Percentiles rank a stretch among this genome's conserved stretches.
phyloP scores from a whole-genome alignment of 2,888 invertebrate species.

The Metellina segmentata region DNA sequence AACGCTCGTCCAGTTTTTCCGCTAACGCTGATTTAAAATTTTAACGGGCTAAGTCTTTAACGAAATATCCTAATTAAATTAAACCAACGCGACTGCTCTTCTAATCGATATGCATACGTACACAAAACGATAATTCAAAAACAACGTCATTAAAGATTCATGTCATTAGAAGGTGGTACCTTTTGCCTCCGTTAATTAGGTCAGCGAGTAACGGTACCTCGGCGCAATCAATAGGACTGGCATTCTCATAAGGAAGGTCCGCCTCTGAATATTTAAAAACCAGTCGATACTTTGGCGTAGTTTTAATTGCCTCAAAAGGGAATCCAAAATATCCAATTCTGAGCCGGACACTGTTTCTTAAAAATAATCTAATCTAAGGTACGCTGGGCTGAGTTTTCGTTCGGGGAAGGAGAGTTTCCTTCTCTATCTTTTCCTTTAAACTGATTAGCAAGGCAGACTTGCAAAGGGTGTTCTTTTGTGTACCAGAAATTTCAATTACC shows the following conservation, averaged over 20 bases:
- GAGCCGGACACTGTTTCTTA: conserved; percentile 13
- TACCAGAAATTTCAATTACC: conserved; percentile 68
- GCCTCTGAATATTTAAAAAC: conserved; percentile 64
- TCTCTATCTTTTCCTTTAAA: conserved; percentile 34
- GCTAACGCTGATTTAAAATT: conserved; percentile 4
- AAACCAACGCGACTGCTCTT: background rate
- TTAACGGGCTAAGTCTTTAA: conserved; percentile 2
- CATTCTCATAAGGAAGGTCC: background rate
- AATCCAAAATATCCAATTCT: conserved; percentile 41
- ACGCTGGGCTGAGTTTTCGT: conserved; percentile 22
- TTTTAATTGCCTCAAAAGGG: conserved; percentile 58
- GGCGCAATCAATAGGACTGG: background rate
- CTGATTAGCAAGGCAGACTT: conserved; percentile 46
- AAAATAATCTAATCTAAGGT: conserved; percentile 62
- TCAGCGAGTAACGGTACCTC: background rate
- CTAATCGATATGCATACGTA: conserved; percentile 1
- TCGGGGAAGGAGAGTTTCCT: conserved; percentile 4
- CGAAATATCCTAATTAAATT: conserved; percentile 20
- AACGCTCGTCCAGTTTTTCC: background rate
- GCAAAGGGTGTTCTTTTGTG: conserved; percentile 49
- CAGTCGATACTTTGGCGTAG: conserved; percentile 8
- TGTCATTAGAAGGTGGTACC: conserved; percentile 46
- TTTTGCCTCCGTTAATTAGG: conserved; percentile 47
- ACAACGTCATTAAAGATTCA: conserved; percentile 45
- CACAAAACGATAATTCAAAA: conserved; percentile 36